A percentile compares a stretch with the other conserved stretches of the same genome.
phyloP scores from a whole-genome alignment of 1,140 invertebrate species.

The Leptinotarsa undecemlineata region DNA sequence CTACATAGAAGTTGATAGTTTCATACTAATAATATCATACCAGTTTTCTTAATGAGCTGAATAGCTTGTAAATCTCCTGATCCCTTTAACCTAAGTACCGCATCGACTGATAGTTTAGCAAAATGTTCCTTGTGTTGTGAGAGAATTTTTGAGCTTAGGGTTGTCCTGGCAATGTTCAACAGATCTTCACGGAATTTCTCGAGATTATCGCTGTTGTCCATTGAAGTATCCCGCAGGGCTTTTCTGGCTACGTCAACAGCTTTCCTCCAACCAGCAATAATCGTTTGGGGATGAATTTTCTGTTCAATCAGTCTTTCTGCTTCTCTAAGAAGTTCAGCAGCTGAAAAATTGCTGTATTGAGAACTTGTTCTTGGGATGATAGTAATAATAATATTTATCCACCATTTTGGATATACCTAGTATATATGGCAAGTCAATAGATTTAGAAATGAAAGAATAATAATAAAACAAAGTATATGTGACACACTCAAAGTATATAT shows the following conservation, averaged over 20 bases:
- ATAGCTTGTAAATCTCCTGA: conserved; percentile 89
- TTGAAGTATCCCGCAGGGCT: conserved; percentile 77
- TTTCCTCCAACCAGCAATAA: conserved; percentile 92
- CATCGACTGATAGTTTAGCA: conserved; percentile 92
- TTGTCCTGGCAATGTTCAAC: conserved; percentile 96
- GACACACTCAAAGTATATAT: too few species aligned
- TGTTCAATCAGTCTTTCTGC: conserved; percentile 92
- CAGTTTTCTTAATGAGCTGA: conserved; percentile 96
- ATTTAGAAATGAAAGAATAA: too few species aligned
- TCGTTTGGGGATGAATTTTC: conserved; percentile 98
- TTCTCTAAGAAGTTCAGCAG: conserved; percentile 92
- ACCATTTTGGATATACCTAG: too few species aligned
- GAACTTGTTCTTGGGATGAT: too few species aligned
- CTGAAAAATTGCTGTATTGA: conserved; percentile 55
- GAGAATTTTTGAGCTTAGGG: conserved; percentile 97
- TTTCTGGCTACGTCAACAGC: conserved; percentile 82
- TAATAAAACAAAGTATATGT: too few species aligned
- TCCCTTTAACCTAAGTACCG: conserved; percentile 92
- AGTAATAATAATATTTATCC: too few species aligned
- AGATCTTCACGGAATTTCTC: conserved; percentile 86
- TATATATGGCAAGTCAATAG: too few species aligned
- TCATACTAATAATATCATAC: conserved; percentile 50
- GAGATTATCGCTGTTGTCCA: conserved; percentile 80
- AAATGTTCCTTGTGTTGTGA: conserved; percentile 98
- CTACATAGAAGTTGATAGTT: too few species aligned